phyloP scores from a whole-genome alignment of 2,113 vertebrate species.

The Vicugna pacos region DNA sequence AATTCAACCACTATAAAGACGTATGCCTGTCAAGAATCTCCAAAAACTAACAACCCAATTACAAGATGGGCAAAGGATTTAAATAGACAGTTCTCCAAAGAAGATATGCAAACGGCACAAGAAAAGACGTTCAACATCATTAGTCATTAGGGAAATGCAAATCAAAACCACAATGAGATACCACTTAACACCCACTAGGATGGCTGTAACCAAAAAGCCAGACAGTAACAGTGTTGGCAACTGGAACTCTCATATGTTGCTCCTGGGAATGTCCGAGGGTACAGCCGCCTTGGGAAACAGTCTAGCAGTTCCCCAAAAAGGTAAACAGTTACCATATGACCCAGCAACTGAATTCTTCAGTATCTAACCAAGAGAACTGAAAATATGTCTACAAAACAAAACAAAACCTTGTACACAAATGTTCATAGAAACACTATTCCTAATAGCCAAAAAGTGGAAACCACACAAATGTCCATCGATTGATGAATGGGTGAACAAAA shows the following conservation, averaged over 20 bases:
- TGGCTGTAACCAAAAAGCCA: neutral
- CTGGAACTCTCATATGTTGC: neutral
- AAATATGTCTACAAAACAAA: neutral
- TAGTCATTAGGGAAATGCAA: constrained; percentile 45
- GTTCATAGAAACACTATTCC: neutral
- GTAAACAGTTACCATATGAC: neutral
- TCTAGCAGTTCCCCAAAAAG: neutral
- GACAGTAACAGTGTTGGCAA: neutral
- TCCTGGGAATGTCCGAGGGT: neutral
- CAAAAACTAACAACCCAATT: neutral
- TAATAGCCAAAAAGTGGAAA: neutral
- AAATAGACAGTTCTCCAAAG: neutral
- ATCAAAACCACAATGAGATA: constrained; percentile 15
- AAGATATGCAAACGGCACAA: neutral
- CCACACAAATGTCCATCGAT: neutral
- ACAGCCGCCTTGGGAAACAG: neutral
- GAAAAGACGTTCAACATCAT: neutral
- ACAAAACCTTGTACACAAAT: neutral
- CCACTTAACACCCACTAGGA: neutral
- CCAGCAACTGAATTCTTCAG: neutral
- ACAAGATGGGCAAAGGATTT: neutral
- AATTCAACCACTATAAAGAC: neutral
- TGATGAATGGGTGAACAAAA: neutral
- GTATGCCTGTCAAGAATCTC: neutral
- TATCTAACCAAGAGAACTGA: neutral